phyloP scores from a whole-genome alignment of 92 coral and sea anemone genomes.

The Actinostola sp. region DNA sequence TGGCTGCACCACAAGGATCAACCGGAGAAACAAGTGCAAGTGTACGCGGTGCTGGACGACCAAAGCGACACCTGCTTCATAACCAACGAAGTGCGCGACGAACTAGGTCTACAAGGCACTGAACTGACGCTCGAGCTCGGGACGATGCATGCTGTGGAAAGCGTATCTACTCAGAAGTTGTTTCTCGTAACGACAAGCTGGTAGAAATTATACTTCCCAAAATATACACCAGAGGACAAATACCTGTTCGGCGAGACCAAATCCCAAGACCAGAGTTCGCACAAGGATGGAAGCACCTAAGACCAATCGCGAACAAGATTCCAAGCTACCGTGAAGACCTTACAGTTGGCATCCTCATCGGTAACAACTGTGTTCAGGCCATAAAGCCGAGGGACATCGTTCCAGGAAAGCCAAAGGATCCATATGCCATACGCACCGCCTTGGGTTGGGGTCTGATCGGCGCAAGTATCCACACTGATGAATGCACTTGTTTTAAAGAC shows the following conservation, averaged over 20 bases:
- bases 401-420: slow-evolving; percentile 25
- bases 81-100: not conserved
- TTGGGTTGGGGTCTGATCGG: slow-evolving; percentile 52
- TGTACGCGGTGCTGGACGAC: too few species aligned
- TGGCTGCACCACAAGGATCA: slow-evolving; percentile 33
- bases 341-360: slow-evolving; percentile 21
- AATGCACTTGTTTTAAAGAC: too few species aligned
- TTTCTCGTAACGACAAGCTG: not conserved
- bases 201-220: slow-evolving; percentile 10
- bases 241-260: slow-evolving; percentile 32
- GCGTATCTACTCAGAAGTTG: slow-evolving; percentile 8
- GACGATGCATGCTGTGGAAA: slow-evolving; percentile 20
- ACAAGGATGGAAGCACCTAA: slow-evolving; percentile 23
- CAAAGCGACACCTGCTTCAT: too few species aligned
- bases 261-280: slow-evolving; percentile 35
- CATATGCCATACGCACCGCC: slow-evolving; percentile 36
- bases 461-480: too few species aligned
- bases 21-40: slow-evolving; percentile 26
- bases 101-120: slow-evolving; percentile 28
- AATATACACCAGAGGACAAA: slow-evolving; percentile 11
- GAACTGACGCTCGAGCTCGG: slow-evolving; percentile 6
- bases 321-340: slow-evolving; percentile 22
- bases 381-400: slow-evolving; percentile 38
- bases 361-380: slow-evolving; percentile 21
- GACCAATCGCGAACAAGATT: slow-evolving; percentile 22